Percentiles rank a stretch among this genome's conserved stretches.
Conservation (phyloP, 2,113 vertebrate species). For the Bos taurus region DNA sequence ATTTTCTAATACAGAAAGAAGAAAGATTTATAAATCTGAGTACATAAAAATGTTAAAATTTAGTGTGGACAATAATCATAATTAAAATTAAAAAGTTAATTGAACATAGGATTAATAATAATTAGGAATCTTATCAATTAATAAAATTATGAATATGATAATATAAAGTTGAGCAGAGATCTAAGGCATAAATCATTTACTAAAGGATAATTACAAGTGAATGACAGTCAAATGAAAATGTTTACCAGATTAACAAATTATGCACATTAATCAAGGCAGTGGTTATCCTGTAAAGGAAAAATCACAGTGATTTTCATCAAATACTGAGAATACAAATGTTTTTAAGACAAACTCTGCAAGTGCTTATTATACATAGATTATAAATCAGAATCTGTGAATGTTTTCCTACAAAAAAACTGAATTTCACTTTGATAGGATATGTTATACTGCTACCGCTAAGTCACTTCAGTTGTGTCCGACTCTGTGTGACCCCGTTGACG, state of each 20-base stretch:
- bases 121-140: background rate
- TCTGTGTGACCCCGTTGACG: too few species aligned
- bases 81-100: background rate
- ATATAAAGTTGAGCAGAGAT: background rate
- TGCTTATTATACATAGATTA: background rate
- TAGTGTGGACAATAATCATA: background rate
- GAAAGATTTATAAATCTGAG: background rate
- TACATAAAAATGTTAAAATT: background rate
- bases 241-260: background rate
- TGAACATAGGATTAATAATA: background rate
- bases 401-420: background rate
- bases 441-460: background rate
- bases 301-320: background rate
- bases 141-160: background rate
- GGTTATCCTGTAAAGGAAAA: background rate
- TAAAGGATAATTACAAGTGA: background rate
- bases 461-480: too few species aligned
- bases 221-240: background rate
- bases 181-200: background rate
- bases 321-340: background rate
- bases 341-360: background rate
- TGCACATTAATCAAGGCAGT: background rate
- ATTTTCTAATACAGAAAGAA: background rate
- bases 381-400: background rate
- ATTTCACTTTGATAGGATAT: background rate